Evolutionary conservation across 2,113 vertebrate genomes (phyloP).

Genomic region (Corynorhinus townsendii): DNA sequence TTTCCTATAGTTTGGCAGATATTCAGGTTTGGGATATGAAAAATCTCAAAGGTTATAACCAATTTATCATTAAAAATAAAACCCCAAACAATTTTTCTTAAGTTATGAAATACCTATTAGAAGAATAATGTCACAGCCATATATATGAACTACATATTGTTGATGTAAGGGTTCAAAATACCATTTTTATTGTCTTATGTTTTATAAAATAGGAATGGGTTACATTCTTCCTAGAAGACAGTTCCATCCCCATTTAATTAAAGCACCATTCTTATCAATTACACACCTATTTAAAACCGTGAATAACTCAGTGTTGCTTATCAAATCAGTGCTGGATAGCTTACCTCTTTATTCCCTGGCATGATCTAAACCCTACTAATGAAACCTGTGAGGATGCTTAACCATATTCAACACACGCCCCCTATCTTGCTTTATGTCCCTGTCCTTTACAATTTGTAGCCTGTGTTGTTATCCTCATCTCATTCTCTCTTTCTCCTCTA

Average conservation of each 20-base stretch:
- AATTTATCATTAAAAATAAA: slow-evolving; percentile 29
- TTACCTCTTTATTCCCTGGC: neutral
- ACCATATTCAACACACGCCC: rapidly evolving
- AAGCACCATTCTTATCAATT: neutral
- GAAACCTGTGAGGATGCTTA: neutral
- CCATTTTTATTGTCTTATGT: neutral
- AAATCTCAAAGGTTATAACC: slow-evolving; percentile 2
- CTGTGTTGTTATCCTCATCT: neutral
- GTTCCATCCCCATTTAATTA: neutral
- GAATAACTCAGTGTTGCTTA: neutral
- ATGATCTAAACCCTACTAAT: neutral
- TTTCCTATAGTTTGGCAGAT: slow-evolving; percentile 20
- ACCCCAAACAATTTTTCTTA: neutral
- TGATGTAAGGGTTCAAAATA: neutral
- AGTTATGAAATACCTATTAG: neutral
- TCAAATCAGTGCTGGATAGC: neutral
- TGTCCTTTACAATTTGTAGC: neutral
- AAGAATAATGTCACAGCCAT: neutral
- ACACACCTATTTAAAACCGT: neutral
- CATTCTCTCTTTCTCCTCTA: neutral
- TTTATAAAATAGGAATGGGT: neutral
- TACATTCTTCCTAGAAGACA: neutral
- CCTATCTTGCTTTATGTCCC: neutral
- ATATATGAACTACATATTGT: neutral
- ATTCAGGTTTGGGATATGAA: slow-evolving; percentile 13